Conservation (phyloP, 2,888 invertebrate genomes). For the Apamea crenata region DNA sequence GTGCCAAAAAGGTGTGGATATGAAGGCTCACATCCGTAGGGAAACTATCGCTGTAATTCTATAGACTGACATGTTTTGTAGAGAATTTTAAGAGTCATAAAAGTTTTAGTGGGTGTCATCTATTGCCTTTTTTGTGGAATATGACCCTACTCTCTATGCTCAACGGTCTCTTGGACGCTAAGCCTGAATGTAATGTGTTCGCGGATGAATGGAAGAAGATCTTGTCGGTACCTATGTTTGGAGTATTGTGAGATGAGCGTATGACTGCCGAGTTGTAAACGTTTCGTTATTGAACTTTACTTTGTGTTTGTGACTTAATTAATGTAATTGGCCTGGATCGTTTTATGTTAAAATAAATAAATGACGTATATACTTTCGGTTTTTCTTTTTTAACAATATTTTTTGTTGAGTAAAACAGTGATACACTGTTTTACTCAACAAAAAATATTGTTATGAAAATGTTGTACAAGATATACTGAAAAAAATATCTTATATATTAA, state of each 20-base stretch:
- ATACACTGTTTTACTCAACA: no score
- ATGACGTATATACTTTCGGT: no score
- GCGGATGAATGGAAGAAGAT: background rate
- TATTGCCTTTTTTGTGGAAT: slow-evolving; percentile 8
- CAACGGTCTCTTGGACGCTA: background rate
- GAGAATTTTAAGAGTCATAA: slow-evolving; percentile 46
- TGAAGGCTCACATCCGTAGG: slow-evolving; percentile 32
- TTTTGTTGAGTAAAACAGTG: no score
- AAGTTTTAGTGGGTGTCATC: slow-evolving; percentile 33
- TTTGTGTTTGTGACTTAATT: no score
- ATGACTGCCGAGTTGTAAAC: background rate
- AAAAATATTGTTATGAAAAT: background rate
- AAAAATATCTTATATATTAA: slow-evolving; percentile 2
- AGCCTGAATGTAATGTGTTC: background rate
- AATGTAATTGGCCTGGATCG: background rate
- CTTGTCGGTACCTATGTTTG: background rate
- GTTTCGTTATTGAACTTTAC: no score
- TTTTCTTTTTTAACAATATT: no score
- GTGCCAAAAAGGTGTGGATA: slow-evolving; percentile 61
- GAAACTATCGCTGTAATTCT: slow-evolving; percentile 53
- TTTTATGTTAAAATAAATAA: background rate
- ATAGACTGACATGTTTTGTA: slow-evolving; percentile 42
- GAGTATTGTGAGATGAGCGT: background rate
- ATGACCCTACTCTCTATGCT: background rate
- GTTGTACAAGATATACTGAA: background rate